phyloP scores from a whole-genome alignment of 92 coral and sea anemone species.

The Siderastrea siderea region DNA sequence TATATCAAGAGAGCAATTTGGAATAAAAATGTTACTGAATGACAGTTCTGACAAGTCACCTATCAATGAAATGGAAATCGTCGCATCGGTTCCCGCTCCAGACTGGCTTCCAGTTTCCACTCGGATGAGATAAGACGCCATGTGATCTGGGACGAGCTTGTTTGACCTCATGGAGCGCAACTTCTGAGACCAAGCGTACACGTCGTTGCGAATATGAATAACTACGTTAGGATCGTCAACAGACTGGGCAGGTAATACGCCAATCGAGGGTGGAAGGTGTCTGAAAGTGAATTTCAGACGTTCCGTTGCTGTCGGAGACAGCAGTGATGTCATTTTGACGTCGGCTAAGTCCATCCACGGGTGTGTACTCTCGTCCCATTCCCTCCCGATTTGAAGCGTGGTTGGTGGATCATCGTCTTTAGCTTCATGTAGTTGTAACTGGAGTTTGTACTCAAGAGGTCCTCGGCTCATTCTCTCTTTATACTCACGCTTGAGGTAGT shows the following conservation, averaged over 20 bases:
- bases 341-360: conserved; percentile 95
- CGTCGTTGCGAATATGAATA: conserved; percentile 50
- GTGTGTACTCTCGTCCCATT: conserved; percentile 86
- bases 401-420: conserved; percentile 70
- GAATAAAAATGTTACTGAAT: too few species aligned
- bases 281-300: conserved; percentile 66
- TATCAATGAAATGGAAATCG: conserved; percentile 67
- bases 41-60: conserved; percentile 43
- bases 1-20: too few species aligned
- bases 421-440: conserved; percentile 80
- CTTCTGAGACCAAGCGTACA: conserved; percentile 67
- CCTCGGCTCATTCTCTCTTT: conserved; percentile 70
- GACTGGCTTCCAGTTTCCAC: conserved; percentile 79
- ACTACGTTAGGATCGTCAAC: conserved; percentile 80
- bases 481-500: conserved; percentile 72
- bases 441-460: conserved; percentile 76
- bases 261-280: conserved; percentile 63
- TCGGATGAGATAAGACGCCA: conserved; percentile 59
- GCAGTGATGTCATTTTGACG: conserved; percentile 79
- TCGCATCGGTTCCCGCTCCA: conserved; percentile 73
- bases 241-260: conserved; percentile 78
- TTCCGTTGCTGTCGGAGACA: conserved; percentile 78
- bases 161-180: conserved; percentile 43
- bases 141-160: conserved; percentile 35
- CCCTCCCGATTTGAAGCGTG: conserved; percentile 70